These are phyloP conservation scores for Leucoma salicis DNA, from an alignment of 2,888 invertebrate species.

Conservation along the genomic window DNA sequence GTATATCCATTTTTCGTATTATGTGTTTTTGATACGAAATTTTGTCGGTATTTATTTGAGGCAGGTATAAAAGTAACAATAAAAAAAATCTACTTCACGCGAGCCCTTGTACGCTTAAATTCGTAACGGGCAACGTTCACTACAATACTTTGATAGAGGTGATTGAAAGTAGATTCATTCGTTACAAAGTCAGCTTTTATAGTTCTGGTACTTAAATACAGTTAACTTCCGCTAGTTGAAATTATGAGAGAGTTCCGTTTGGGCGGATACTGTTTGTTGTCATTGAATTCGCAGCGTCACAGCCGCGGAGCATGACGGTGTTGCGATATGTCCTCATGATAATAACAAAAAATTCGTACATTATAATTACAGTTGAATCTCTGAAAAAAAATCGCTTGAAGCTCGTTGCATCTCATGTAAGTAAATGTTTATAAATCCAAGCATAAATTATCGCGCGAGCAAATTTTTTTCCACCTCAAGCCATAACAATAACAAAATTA, in stretches of 20 bases:
- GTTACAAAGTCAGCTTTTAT: conserved; percentile 26
- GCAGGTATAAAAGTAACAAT: no score
- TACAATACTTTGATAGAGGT: conserved; percentile 47
- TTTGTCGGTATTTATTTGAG: no score
- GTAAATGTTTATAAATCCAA: no score
- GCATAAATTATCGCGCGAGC: no score
- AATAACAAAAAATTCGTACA: conserved; percentile 29
- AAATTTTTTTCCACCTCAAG: no score
- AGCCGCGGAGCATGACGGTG: conserved; percentile 58
- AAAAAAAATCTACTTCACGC: no score
- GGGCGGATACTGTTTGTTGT: conserved; percentile 49
- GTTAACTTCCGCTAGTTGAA: conserved; percentile 53
- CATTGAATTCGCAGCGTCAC: conserved; percentile 46
- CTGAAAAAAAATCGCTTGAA: conserved; percentile 26
- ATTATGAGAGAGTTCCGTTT: conserved; percentile 49
- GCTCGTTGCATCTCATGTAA: conserved; percentile 25
- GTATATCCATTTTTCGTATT: no score
- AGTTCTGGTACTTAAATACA: conserved; percentile 35
- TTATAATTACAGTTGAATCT: conserved; percentile 30
- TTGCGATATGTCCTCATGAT: conserved; percentile 58
- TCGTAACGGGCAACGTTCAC: no score
- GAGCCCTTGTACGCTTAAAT: no score
- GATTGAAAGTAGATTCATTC: conserved; percentile 27
- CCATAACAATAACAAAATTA: no score
- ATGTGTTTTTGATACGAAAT: no score